A percentile compares a stretch with the other conserved stretches of the same genome.
These are phyloP conservation scores for Archaeoteleia sp. DNA, from an alignment of 2,888 invertebrate species.

Conservation along the genomic window DNA sequence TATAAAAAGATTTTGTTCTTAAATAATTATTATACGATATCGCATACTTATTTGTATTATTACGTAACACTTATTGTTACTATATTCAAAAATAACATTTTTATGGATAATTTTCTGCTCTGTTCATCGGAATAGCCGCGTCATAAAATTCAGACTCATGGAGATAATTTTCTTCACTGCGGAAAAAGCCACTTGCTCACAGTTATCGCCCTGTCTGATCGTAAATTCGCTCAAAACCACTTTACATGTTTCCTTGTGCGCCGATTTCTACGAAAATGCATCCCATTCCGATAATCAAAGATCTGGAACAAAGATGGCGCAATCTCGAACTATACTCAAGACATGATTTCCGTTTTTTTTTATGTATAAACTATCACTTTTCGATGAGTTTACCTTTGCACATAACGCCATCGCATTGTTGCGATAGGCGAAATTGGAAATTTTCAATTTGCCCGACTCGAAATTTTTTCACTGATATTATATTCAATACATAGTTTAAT, in stretches of 20 bases:
- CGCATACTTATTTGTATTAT: too few relatives aligned
- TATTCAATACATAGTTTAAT: too few relatives aligned
- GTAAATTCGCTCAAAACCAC: not conserved
- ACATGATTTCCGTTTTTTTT: not conserved
- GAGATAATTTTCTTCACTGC: not conserved
- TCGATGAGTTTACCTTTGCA: not conserved
- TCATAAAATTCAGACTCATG: not conserved
- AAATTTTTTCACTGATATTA: too few relatives aligned
- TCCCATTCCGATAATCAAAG: slow-evolving; percentile 18
- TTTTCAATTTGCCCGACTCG: too few relatives aligned
- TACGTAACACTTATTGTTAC: too few relatives aligned
- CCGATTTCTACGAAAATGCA: not conserved
- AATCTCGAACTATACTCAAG: not conserved
- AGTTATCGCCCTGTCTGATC: not conserved
- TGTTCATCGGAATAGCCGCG: too few relatives aligned
- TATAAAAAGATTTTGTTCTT: too few relatives aligned
- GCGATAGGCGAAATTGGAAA: not conserved
- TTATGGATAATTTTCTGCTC: too few relatives aligned
- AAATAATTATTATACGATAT: too few relatives aligned
- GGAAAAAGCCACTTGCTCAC: not conserved
- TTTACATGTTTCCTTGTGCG: not conserved
- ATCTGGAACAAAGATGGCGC: slow-evolving; percentile 52
- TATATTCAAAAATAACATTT: too few relatives aligned
- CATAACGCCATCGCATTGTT: not conserved
- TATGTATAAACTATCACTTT: not conserved